Evolutionary conservation across 2,797 vertebrate species (phyloP), one percentile per base, ranked within the genome.

Genomic region (Cyprinella venusta): DNA sequence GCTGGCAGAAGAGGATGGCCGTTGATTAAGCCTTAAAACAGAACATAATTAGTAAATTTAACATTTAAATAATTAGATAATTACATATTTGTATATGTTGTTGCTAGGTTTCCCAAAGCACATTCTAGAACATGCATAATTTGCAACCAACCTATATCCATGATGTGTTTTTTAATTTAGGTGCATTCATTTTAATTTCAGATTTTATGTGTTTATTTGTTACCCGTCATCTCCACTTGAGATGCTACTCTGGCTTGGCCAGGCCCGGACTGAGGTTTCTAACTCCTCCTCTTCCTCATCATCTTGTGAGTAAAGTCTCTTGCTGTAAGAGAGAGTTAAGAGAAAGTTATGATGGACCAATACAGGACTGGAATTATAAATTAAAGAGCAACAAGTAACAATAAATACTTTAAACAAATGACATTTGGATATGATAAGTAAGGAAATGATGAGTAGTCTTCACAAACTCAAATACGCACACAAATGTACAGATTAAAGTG

Each of bases 1-100:
- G 88, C 98, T 99, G 8, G 96, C 92, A 0, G 94, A 88, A 0
- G 98, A 99, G 0, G 94, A 80, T 0, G 96, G 86, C 0, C 96
- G 95, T n/a, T 96, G 92, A 8, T 93, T 95, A 6, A 91, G 79
- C 77, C 95, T 95, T 82, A 5, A 68, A 9, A 82, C 24, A 36
- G 8, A 70, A 83, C 9, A 69, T 40, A 45, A 42, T 12, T 13
- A 26, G 0, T 61, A 10, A 3, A 65, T 70, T 63, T 12, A 88
- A 19, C 5, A 65, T 65, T 63, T 16, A 88, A 63, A 63, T 63
- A 30, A 30, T 30, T 8, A 15, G 24, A 30, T 30, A 30, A 63
- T n/a, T 56, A 56, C 8, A 6, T 33, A 36, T 42, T 33, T 52
- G 8, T 42, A 30, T 76, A 36, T 30, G 38, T 8, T 48, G 56